Base-by-base conservation (phyloP, 2,113 vertebrate species). In the Varanus komodoensis region DNA sequence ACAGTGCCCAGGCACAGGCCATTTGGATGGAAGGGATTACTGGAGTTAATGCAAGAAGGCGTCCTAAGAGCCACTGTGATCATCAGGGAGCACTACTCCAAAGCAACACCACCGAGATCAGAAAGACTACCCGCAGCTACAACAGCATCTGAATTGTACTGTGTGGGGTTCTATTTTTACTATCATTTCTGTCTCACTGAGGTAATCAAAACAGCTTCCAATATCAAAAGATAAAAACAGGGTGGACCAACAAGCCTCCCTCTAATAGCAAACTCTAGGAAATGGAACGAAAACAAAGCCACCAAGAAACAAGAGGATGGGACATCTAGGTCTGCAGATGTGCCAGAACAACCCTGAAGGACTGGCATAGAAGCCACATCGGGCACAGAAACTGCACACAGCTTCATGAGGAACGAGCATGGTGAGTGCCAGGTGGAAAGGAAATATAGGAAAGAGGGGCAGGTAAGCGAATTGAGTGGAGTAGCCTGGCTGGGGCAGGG, bases 21-120 rank as follows among this genome's bases (percentile, higher is more conserved):
- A 38, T 86, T 83, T 32, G 80, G 54, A 87, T 85, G 87, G 44
- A 93, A 92, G 82, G 92, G 90, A 85, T 91, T 85, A 93, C 89
- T 82, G 92, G 78, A 92, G 86, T n/a, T 80, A 38, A 44, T 17
- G 15, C 12, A 82, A 61, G 85, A 90, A 91, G 93, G 73, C 6
- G 54, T 0, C 0, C 19, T 79, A 68, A 11, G 27, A 84, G 25
- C 80, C 50, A 90, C 50, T 91, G 75, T 4, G 21, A 14, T 81
- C 44, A 71, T 67, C 21, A 54, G 32, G 12, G 14, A 67, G 38
- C 38, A 52, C 32, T 23, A 88, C 78, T 52, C 32, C 25, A 71
- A 11, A 64, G 77, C 75, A 79, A 14, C 25, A 8, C 25, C 25
- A 8, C 5, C 12, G 17, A 48, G 27, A 27, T 44, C 27, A 68